Evolutionary conservation across 1,140 invertebrate species (phyloP).

Genomic region (Diorhabda sublineata): DNA sequence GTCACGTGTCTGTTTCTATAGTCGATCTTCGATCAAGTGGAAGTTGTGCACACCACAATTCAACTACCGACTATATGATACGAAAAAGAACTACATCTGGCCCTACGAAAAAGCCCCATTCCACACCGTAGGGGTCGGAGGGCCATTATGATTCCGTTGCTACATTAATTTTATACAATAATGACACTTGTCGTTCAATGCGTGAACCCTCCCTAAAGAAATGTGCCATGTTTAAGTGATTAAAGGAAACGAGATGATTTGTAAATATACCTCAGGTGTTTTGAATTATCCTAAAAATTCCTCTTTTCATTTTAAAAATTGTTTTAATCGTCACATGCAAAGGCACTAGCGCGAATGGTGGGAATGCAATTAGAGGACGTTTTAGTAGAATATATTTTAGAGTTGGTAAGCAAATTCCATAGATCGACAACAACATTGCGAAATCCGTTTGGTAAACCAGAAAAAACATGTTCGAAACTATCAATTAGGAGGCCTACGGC

Average conservation of each 20-base stretch:
- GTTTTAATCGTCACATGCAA: too few relatives aligned
- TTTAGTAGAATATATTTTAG: too few relatives aligned
- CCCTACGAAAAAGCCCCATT: neutral
- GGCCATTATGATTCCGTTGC: constrained; percentile 9
- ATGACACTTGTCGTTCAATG: constrained; percentile 12
- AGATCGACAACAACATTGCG: too few relatives aligned
- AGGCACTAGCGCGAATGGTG: too few relatives aligned
- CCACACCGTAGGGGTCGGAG: constrained; percentile 1
- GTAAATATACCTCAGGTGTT: too few relatives aligned
- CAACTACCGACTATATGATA: constrained; percentile 13
- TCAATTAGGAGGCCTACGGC: too few relatives aligned
- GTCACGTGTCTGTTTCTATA: constrained; percentile 11
- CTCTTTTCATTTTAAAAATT: too few relatives aligned
- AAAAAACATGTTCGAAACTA: too few relatives aligned
- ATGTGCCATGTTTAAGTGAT: neutral
- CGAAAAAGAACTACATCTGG: constrained; percentile 8
- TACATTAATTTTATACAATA: constrained; percentile 12
- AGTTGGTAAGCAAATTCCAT: too few relatives aligned
- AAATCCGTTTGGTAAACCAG: too few relatives aligned
- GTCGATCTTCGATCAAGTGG: constrained; percentile 14
- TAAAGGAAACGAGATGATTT: neutral
- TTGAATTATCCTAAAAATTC: too few relatives aligned
- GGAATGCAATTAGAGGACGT: too few relatives aligned
- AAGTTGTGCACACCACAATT: constrained; percentile 14
- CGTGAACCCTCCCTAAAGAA: neutral